Evolutionary conservation across 2,113 vertebrate genomes (phyloP), one percentile per base, ranked within the genome.

Genomic region (Aplodontia rufa): DNA sequence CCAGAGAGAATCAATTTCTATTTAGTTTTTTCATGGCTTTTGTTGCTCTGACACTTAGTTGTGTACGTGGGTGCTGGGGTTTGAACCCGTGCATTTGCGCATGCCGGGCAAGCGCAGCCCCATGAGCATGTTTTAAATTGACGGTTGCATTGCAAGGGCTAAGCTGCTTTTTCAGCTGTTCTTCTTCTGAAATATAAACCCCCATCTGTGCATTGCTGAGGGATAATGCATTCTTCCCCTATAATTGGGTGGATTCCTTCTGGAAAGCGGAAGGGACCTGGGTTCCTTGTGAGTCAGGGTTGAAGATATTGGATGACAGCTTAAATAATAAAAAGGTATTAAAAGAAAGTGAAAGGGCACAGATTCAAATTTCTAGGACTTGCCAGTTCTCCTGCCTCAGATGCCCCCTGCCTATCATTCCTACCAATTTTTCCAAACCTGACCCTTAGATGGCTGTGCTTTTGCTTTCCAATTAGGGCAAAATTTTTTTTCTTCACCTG

Each of bases 401-500:
- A 90, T 49, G 22, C 11, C 26, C 49, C 53, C 76, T 47, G 47
- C 16, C 82, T 53, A 37, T 45, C 14, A 37, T 6, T 42, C 14
- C 30, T 22, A n/a, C 11, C 24, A 28, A 78, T 68, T 62, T 90
- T 90, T 74, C 74, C n/a, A 86, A 82, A 85, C 9, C 20, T 64
- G 72, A 72, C 35, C n/a, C 49, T 62, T 55, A 26, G 10, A 42
- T n/a, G 42, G 12, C 22, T 32, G 12, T 62, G 47, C 24, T 4
- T 37, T 87, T 91, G 55, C 51, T 87, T 95, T 81, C 74, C 64
- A 91, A 30, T 3, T 47, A 51, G 75, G 78, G 30, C 91, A 90
- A n/a, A n/a, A 91, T 17, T n/a, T 91, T 30, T n/a, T 66, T 78
- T 47, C 58, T 87, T 92, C 28, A 47, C 40, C 45, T 95, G 83